Base-by-base conservation (phyloP, 2,888 invertebrate species). In the Sthenelais limicola region DNA sequence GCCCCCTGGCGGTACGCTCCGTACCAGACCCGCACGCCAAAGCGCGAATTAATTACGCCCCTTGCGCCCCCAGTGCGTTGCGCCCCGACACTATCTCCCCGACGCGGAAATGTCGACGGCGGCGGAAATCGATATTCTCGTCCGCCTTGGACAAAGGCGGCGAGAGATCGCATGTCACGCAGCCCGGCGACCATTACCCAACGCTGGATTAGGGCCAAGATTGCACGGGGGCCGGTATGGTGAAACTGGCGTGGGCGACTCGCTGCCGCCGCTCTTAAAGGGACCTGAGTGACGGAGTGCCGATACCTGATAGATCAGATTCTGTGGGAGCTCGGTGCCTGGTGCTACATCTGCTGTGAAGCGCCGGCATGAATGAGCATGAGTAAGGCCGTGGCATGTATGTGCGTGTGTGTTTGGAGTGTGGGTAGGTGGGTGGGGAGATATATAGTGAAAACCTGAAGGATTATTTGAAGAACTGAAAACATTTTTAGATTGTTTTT, bases 141-240 rank as follows among this genome's bases (percentile, higher is more conserved):
- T 62, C 62, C 62, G 62, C 38, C 38, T 43, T 35, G 62, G 62
- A 62, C 62, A 62, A 62, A 62, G 62, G 62, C 62, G 62, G 62
- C 62, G 62, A 35, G 62, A 62, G 62, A 62, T 62, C 62, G 62
- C 62, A 62, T 62, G 62, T 62, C 62, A 62, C 62, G 62, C n/a
- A 43, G 62, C 38, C 62, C 38, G 62, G 38, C 62, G 62, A 62
- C 62, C 62, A 62, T 62, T 62, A 62, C 35, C 38, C 38, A 38
- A 35, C 38, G 62, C 38, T 43, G 62, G 62, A 62, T 62, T 62
- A 62, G 18, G 62, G 62, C 43, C 62, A 24, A 26, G 12, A 21
- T 3, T 35, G 21, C 2, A 26, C 21, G 24, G 62, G 58, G 62
- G 62, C 38, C 38, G 62, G 62, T 43, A 21, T 3, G 62, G 62